Base-by-base conservation (phyloP, 1,140 invertebrate species). In the Centruroides sculpturatus region DNA sequence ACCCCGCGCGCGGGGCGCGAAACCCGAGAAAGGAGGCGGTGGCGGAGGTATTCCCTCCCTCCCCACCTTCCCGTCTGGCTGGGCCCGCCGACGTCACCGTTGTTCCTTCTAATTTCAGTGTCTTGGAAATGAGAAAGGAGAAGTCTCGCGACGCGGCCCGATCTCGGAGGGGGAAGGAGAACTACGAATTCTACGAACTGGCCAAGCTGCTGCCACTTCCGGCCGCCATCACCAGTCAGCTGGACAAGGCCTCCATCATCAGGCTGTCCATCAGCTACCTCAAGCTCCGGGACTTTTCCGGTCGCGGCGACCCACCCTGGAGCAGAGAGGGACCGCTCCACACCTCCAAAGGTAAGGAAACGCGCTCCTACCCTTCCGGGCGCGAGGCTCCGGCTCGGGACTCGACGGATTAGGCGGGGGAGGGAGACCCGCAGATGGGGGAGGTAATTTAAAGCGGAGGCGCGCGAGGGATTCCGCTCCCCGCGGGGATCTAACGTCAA, bases 191-290 rank as follows among this genome's bases (percentile, higher is more conserved):
- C 77, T 96, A 96, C 78, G 93, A 97, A 77, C 78, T 98, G 74
- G 93, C 94, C 63, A 97, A 97, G 78, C 89, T 98, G 86, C 78
- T 98, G 66, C 94, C 94, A 0, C 80, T 98, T 48, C 94, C 94
- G 1, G 85, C 89, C 4, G 93, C 93, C 69, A 98, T 98, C 73
- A 98, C 94, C 66, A 91, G 88, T 65, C 95, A 98, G 76, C 79
- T 98, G 77, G 95, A 98, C 79, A 98, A 98, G 78, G 95, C 95
- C 35, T 97, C 93, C 69, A 97, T 98, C 73, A 97, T 98, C 78
- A 83, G 95, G 72, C 84, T 98, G 69, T 97, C 93, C 67, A 97
- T 97, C 72, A 93, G 89, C 75, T 98, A 94, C 80, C 84, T 98
- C 71, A 94, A 95, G 77, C 79, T 98, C 70, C 80, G 91, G 59